A percentile compares a stretch with the other conserved stretches of the same genome.
phyloP scores from a whole-genome alignment of 1,140 invertebrate species.

The Bicyclus anynana region DNA sequence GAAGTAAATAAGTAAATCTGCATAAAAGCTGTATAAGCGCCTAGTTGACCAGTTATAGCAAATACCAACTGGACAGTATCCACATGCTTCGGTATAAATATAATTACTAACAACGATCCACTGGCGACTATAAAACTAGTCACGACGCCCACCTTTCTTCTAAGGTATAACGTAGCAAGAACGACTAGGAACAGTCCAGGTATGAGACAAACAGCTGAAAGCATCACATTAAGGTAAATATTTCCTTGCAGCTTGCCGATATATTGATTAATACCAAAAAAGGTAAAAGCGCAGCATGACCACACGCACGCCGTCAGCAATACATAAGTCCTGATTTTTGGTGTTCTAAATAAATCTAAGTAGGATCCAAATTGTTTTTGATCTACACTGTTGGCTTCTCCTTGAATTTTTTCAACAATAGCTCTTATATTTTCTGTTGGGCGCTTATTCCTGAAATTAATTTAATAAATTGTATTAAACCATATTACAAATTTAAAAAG shows the following conservation, averaged over 20 bases:
- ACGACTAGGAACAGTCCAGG: conserved; percentile 82
- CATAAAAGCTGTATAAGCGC: conserved; percentile 79
- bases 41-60: conserved; percentile 80
- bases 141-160: conserved; percentile 69
- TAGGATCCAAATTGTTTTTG: conserved; percentile 40
- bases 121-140: conserved; percentile 43
- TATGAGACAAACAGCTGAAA: conserved; percentile 79
- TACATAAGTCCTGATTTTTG: conserved; percentile 85
- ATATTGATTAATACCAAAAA: conserved; percentile 86
- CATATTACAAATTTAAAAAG: too few relatives aligned
- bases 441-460: conserved; percentile 68
- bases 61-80: conserved; percentile 45
- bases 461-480: background rate
- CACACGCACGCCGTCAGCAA: conserved; percentile 82
- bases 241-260: conserved; percentile 83
- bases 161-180: conserved; percentile 79
- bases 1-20: conserved; percentile 81
- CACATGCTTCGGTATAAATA: conserved; percentile 42
- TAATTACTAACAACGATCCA: conserved; percentile 46
- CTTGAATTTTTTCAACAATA: conserved; percentile 59
- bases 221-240: conserved; percentile 84
- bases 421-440: conserved; percentile 73
- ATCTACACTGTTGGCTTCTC: conserved; percentile 42
- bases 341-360: conserved; percentile 81
- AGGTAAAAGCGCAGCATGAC: conserved; percentile 83